Percentiles rank a stretch among this genome's conserved stretches.
Evolutionary conservation across 2,888 invertebrate species (phyloP).

Genomic region (Cheilosia scutellata): DNA sequence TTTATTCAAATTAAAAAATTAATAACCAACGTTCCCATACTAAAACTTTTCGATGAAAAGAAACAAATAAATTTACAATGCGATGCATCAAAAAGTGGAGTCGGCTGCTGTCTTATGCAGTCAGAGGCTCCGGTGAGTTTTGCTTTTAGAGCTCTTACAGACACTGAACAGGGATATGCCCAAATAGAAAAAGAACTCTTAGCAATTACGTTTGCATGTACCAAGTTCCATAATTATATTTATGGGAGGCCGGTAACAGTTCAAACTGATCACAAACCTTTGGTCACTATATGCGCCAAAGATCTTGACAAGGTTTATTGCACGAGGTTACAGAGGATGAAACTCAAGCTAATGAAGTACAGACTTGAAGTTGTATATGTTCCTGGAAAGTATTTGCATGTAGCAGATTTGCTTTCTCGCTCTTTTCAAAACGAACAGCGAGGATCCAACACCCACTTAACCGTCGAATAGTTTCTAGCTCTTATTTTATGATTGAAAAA

Average conservation of each 20-base stretch:
- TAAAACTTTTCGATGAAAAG: conserved; percentile 1
- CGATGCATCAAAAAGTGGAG: conserved; percentile 3
- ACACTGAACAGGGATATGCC: not conserved
- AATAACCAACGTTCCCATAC: too few species aligned
- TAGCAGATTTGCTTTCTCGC: conserved; percentile 22
- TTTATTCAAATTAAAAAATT: not conserved
- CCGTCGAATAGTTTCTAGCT: too few species aligned
- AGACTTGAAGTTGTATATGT: conserved; percentile 35
- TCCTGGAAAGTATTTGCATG: conserved; percentile 27
- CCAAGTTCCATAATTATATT: conserved; percentile 23
- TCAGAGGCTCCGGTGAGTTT: conserved; percentile 3
- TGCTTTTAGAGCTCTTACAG: conserved; percentile 9
- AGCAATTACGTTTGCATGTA: not conserved
- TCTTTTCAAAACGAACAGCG: not conserved
- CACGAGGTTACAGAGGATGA: conserved; percentile 44
- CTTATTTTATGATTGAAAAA: too few species aligned
- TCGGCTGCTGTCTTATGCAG: conserved; percentile 13
- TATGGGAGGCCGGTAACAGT: conserved; percentile 3
- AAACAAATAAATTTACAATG: conserved; percentile 6
- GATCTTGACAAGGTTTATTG: conserved; percentile 33
- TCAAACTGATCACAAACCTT: conserved; percentile 17
- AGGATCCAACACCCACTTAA: too few species aligned
- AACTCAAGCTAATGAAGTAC: conserved; percentile 30
- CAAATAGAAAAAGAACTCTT: conserved; percentile 4
- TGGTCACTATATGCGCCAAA: conserved; percentile 13